A percentile compares a stretch with the other conserved stretches of the same genome.
Conservation (phyloP, 2,113 vertebrate species). For the Carlito syrichta region DNA sequence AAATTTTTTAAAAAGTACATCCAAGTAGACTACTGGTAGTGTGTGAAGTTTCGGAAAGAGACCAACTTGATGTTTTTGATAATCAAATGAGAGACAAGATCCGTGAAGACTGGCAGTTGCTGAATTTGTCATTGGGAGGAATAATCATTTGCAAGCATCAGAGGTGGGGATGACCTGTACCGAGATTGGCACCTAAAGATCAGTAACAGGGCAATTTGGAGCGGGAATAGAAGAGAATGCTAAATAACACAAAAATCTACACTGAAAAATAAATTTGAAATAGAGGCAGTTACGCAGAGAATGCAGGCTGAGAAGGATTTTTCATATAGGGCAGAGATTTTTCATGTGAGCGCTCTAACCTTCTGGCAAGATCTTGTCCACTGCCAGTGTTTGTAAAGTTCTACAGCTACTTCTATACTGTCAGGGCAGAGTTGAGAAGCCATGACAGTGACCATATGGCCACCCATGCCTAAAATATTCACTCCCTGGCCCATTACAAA, state of each 20-base stretch:
- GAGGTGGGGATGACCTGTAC: background rate
- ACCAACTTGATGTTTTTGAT: constrained; percentile 28
- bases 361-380: background rate
- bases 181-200: background rate
- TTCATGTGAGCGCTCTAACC: no score
- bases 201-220: background rate
- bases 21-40: background rate
- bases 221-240: background rate
- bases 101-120: background rate
- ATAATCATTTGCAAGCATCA: constrained; percentile 16
- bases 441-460: background rate
- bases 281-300: background rate
- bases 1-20: background rate
- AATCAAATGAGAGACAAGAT: constrained; percentile 38
- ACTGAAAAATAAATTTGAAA: constrained; percentile 4
- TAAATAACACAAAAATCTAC: background rate
- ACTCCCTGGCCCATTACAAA: background rate
- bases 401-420: background rate
- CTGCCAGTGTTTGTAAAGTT: background rate
- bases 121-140: background rate
- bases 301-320: background rate
- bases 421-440: background rate
- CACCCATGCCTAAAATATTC: background rate
- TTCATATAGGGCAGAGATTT: background rate
- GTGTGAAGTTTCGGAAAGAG: background rate